A percentile compares a stretch with the other conserved stretches of the same genome.
phyloP scores from a whole-genome alignment of 2,797 vertebrate species.

The Sus cebifrons region DNA sequence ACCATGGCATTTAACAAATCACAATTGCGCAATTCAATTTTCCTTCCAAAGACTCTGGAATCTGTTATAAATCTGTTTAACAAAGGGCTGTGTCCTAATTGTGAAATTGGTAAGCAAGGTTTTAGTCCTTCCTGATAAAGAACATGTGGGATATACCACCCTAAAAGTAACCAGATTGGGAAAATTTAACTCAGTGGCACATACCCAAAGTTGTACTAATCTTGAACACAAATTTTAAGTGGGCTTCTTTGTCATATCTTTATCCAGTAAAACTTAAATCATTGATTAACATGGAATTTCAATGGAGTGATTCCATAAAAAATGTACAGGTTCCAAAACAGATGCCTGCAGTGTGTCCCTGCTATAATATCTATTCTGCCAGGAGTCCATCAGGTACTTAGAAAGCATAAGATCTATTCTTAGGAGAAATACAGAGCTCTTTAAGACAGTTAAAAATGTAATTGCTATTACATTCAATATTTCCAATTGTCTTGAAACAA shows the following conservation, averaged over 20 bases:
- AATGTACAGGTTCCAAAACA: neutral
- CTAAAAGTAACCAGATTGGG: neutral
- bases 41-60: neutral
- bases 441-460: neutral
- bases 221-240: neutral
- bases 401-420: neutral
- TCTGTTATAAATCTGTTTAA: neutral
- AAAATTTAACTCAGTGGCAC: neutral
- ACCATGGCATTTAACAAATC: neutral
- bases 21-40: constrained; percentile 44
- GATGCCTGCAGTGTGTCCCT: neutral
- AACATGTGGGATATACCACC: neutral
- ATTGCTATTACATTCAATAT: neutral
- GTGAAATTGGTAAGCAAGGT: neutral
- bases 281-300: neutral
- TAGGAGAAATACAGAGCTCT: neutral
- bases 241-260: neutral
- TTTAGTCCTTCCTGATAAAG: neutral
- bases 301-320: neutral
- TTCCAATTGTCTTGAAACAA: neutral
- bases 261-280: neutral
- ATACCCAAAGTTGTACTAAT: neutral
- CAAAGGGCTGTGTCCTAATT: neutral
- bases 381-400: neutral
- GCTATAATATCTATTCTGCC: neutral